A percentile compares a stretch with the other conserved stretches of the same genome.
Evolutionary conservation across 2,888 invertebrate genomes (phyloP).

Genomic region (Machimus rusticus): DNA sequence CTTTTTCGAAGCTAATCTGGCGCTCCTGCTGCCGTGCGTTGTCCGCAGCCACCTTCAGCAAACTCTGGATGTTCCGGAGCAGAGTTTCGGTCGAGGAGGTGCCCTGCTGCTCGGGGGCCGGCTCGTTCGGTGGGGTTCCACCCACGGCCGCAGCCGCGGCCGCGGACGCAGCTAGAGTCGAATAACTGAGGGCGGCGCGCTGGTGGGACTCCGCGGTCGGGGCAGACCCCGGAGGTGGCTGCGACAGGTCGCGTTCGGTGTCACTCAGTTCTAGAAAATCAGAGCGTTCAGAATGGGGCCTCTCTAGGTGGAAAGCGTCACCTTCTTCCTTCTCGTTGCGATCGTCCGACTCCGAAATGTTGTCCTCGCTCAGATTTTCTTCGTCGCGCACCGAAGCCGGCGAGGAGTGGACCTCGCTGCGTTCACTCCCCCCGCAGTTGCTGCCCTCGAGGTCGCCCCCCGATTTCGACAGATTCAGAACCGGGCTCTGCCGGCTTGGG

Average conservation of each 20-base stretch:
- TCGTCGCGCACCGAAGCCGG: conserved; percentile 74
- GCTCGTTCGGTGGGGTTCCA: conserved; percentile 60
- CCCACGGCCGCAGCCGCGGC: conserved; percentile 64
- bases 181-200: conserved; percentile 77
- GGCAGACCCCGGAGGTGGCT: conserved; percentile 67
- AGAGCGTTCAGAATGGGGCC: neutral
- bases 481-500: conserved; percentile 90
- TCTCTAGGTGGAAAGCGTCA: conserved; percentile 53
- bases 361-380: conserved; percentile 83
- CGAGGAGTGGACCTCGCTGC: conserved; percentile 68
- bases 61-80: conserved; percentile 92
- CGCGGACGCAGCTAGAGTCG: conserved; percentile 73
- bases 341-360: conserved; percentile 86
- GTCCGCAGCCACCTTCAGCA: conserved; percentile 96
- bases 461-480: conserved; percentile 89
- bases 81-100: conserved; percentile 91
- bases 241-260: conserved; percentile 73
- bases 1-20: conserved; percentile 96
- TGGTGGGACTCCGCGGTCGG: conserved; percentile 67
- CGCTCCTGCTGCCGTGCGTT: conserved; percentile 96
- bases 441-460: conserved; percentile 77
- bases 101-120: conserved; percentile 69
- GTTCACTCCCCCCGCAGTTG: conserved; percentile 71
- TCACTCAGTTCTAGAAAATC: conserved; percentile 72
- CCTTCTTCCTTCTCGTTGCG: conserved; percentile 81